Percentiles rank a stretch among this genome's conserved stretches.
phyloP scores from a whole-genome alignment of 2,113 vertebrate genomes.

The Lagopus leucura region DNA sequence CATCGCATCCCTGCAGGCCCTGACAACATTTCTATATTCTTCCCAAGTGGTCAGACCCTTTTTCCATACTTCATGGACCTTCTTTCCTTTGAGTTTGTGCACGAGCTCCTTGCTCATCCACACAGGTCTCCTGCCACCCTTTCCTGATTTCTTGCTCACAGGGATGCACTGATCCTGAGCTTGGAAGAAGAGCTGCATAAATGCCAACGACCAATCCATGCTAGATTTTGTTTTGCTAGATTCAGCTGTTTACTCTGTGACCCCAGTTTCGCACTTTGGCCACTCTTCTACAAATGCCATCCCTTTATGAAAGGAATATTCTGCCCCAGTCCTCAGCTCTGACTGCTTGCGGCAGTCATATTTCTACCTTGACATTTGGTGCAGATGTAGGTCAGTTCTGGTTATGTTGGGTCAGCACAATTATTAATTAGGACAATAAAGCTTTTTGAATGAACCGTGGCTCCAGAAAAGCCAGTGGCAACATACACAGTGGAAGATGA shows the following conservation, averaged over 20 bases:
- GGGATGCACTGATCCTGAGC: too few relatives aligned
- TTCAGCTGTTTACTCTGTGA: background rate
- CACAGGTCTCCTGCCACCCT: too few relatives aligned
- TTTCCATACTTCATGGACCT: too few relatives aligned
- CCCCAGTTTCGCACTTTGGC: background rate
- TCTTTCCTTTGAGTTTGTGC: too few relatives aligned
- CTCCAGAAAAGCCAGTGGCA: background rate
- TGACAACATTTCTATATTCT: too few relatives aligned
- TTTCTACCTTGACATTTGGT: background rate
- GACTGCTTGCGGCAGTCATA: background rate
- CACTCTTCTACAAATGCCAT: background rate
- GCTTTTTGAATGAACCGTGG: background rate
- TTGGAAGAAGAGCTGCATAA: too few relatives aligned
- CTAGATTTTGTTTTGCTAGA: background rate
- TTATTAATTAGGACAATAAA: background rate
- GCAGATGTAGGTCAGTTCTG: background rate
- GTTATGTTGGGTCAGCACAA: background rate
- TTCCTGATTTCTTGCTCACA: too few relatives aligned
- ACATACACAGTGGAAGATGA: background rate
- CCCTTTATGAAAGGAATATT: background rate
- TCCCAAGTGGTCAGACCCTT: too few relatives aligned
- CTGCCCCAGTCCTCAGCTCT: fast-evolving
- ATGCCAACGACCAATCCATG: background rate
- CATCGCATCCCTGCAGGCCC: too few relatives aligned
- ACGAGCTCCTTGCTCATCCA: too few relatives aligned